Conservation (phyloP, 1,140 invertebrate genomes). For the Latrodectus geometricus region DNA sequence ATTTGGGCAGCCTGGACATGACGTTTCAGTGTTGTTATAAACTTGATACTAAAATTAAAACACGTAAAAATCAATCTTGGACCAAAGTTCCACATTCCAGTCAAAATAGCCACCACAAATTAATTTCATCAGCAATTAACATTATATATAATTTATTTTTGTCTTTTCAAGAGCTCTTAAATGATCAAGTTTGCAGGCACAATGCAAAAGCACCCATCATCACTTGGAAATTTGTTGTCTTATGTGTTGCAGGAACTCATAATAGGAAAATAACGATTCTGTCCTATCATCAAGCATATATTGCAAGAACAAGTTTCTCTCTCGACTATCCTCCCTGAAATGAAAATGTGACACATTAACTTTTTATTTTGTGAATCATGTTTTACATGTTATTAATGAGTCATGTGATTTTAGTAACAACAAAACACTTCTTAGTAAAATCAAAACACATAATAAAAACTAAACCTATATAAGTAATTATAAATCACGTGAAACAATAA, state of each 20-base stretch:
- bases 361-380: neutral
- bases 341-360: conserved; percentile 57
- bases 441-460: no score
- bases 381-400: no score
- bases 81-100: neutral
- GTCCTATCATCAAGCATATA: conserved; percentile 93
- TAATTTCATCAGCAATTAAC: neutral
- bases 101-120: neutral
- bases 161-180: neutral
- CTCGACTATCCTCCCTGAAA: conserved; percentile 86
- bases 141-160: neutral
- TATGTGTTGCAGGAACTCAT: conserved; percentile 97
- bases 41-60: neutral
- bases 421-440: no score
- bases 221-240: conserved; percentile 80
- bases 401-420: no score
- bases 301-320: conserved; percentile 85
- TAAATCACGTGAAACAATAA: no score
- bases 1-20: neutral
- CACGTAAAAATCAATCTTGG: neutral
- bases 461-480: no score
- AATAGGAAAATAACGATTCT: conserved; percentile 93
- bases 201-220: conserved; percentile 8
- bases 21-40: neutral
- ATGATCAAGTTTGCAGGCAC: neutral